Percentiles rank a stretch among this genome's conserved stretches.
Evolutionary conservation across 1,140 invertebrate species (phyloP).

Genomic region (Pseudomyrmex flavicornis): DNA sequence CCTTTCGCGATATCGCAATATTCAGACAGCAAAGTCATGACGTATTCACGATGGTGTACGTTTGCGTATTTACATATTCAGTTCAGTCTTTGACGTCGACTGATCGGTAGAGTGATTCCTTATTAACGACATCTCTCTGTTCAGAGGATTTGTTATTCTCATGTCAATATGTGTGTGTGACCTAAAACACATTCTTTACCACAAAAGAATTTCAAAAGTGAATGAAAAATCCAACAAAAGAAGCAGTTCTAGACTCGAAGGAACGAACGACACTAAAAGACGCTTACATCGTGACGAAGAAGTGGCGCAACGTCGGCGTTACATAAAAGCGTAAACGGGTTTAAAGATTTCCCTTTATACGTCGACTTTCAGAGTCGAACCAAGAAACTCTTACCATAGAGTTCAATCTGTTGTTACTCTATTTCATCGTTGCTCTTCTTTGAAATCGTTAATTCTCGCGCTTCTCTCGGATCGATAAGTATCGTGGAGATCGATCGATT

Average conservation of each 20-base stretch:
- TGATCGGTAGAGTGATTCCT: slow-evolving; percentile 32
- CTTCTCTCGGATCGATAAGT: neutral
- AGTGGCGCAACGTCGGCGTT: slow-evolving; percentile 71
- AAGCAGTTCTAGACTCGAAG: slow-evolving; percentile 59
- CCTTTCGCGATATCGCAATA: slow-evolving; percentile 36
- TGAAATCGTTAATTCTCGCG: neutral
- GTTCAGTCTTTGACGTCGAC: slow-evolving; percentile 12
- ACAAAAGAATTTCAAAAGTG: too few species aligned
- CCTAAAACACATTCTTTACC: too few species aligned
- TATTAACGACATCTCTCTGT: slow-evolving; percentile 20
- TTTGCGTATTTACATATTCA: slow-evolving; percentile 38
- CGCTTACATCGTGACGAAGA: slow-evolving; percentile 69
- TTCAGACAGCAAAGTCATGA: slow-evolving; percentile 44
- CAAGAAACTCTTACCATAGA: slow-evolving; percentile 23
- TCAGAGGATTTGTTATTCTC: neutral
- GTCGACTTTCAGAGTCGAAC: slow-evolving; percentile 6
- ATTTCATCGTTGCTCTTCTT: neutral
- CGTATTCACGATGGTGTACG: slow-evolving; percentile 34
- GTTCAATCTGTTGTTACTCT: slow-evolving; percentile 24
- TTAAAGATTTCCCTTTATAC: slow-evolving; percentile 71
- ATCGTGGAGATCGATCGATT: slow-evolving; percentile 45
- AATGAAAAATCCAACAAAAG: too few species aligned
- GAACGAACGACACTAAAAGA: slow-evolving; percentile 53
- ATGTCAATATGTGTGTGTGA: neutral
- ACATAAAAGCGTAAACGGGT: slow-evolving; percentile 73